phyloP scores from a whole-genome alignment of 2,888 invertebrate genomes.

The Stenotaenia linearis region DNA sequence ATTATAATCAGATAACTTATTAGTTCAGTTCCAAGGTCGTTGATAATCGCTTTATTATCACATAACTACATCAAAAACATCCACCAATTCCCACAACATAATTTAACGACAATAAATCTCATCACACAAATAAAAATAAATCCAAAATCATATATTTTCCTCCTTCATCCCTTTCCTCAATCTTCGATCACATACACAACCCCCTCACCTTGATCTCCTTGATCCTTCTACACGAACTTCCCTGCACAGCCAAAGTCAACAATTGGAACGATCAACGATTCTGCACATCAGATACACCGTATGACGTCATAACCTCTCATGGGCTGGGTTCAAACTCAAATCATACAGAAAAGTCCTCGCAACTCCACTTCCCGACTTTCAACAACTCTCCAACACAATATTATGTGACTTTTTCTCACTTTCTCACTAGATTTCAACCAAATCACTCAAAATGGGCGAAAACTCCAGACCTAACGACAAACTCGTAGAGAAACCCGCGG shows the following conservation, averaged over 20 bases:
- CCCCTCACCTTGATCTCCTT: background rate
- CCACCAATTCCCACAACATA: no score
- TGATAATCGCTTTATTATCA: no score
- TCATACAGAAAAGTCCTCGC: background rate
- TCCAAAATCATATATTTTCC: no score
- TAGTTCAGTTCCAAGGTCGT: no score
- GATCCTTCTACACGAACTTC: background rate
- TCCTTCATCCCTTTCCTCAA: no score
- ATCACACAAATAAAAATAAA: no score
- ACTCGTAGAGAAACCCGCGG: background rate
- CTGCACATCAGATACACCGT: background rate
- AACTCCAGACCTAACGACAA: background rate
- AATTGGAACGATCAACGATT: background rate
- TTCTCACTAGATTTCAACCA: background rate
- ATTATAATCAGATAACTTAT: no score
- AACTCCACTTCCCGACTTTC: background rate
- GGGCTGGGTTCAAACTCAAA: background rate
- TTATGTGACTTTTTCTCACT: background rate
- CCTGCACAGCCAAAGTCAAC: background rate
- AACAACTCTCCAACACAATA: background rate
- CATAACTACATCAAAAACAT: no score
- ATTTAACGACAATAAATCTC: no score
- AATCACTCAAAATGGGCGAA: constrained; percentile 6
- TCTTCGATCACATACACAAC: no score
- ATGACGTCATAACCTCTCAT: background rate